Evolutionary conservation across 2,797 vertebrate species (phyloP).

Genomic region (Pseudochromis fuscus): DNA sequence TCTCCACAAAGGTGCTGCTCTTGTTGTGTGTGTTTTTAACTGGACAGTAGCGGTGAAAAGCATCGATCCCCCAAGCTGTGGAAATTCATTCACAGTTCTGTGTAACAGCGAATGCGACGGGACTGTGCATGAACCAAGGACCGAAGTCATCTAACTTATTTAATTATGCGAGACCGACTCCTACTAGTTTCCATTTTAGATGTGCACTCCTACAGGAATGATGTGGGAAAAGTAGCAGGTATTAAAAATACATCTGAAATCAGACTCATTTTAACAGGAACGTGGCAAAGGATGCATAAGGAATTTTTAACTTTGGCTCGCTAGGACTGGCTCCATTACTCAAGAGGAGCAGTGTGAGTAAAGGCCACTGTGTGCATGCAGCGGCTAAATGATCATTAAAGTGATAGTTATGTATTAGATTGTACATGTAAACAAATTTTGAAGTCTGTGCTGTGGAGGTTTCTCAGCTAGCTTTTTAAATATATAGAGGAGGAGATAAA

Average conservation of each 20-base stretch:
- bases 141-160: slow-evolving; percentile 29
- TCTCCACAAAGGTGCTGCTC: slow-evolving; percentile 13
- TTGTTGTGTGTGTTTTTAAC: slow-evolving; percentile 47
- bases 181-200: slow-evolving; percentile 27
- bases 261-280: slow-evolving; percentile 35
- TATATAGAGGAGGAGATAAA: too few relatives aligned
- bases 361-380: not conserved
- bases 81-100: slow-evolving; percentile 30
- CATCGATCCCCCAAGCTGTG: slow-evolving; percentile 20
- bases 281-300: slow-evolving; percentile 20
- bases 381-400: not conserved
- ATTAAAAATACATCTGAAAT: slow-evolving; percentile 56
- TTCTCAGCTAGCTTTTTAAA: too few relatives aligned
- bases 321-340: not conserved
- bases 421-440: too few relatives aligned
- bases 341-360: slow-evolving; percentile 6
- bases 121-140: slow-evolving; percentile 11
- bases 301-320: not conserved
- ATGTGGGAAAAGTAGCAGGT: not conserved
- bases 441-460: too few relatives aligned
- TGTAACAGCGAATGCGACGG: slow-evolving; percentile 24
- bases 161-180: slow-evolving; percentile 32
- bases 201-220: slow-evolving; percentile 7
- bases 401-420: too few relatives aligned
- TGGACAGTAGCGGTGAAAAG: slow-evolving; percentile 22